Conservation (phyloP, 2,797 vertebrate species). For the Sebastes kiyomatsui region DNA sequence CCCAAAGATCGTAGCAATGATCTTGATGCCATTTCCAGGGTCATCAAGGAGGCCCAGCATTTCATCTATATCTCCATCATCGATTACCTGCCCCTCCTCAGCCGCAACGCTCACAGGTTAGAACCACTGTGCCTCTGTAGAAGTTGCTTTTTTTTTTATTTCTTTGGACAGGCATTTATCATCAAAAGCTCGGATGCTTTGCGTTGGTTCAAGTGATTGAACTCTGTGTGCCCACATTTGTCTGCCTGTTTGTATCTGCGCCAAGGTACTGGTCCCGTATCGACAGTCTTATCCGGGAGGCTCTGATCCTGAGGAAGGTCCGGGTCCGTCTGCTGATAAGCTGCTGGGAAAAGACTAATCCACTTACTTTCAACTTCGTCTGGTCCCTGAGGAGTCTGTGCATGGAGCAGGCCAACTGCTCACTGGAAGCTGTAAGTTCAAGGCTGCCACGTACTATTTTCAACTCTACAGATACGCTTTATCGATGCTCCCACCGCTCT, state of each 20-base stretch:
- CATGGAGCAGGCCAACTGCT: constrained; percentile 91
- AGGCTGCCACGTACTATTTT: constrained; percentile 12
- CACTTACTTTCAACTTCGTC: constrained; percentile 94
- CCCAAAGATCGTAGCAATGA: constrained; percentile 92
- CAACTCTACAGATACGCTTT: background rate
- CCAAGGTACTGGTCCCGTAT: constrained; percentile 95
- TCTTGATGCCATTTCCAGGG: constrained; percentile 91
- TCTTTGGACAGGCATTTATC: background rate
- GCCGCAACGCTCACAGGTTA: constrained; percentile 85
- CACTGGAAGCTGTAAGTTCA: constrained; percentile 92
- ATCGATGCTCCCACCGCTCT: background rate
- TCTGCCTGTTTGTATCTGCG: constrained; percentile 15
- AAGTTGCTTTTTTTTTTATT: background rate
- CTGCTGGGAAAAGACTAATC: constrained; percentile 92
- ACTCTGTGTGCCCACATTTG: constrained; percentile 3
- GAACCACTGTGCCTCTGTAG: constrained; percentile 10
- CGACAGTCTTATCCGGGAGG: constrained; percentile 92
- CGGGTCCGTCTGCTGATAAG: constrained; percentile 93
- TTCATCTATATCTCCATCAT: constrained; percentile 94
- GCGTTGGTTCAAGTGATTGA: constrained; percentile 24
- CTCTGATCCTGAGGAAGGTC: constrained; percentile 89
- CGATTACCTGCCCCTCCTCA: constrained; percentile 91
- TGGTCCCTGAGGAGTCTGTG: constrained; percentile 95
- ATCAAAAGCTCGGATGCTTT: background rate
- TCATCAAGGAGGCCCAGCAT: constrained; percentile 89